Conservation (phyloP, 2,113 vertebrate genomes). For the Bos javanicus region DNA sequence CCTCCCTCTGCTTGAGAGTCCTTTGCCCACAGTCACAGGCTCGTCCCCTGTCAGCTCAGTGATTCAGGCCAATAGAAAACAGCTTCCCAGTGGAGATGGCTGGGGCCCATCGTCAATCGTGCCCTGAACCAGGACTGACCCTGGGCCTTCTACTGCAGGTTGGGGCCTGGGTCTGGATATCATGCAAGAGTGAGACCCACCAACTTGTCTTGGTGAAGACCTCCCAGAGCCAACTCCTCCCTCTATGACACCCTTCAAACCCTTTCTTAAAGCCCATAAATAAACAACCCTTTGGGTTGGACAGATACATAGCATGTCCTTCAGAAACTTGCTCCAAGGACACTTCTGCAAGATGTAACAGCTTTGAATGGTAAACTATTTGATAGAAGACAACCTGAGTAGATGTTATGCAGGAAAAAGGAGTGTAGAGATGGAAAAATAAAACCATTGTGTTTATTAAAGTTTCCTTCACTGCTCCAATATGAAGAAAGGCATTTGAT, state of each 20-base stretch:
- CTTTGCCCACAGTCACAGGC: background rate
- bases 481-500: background rate
- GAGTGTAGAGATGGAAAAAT: background rate
- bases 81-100: background rate
- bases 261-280: background rate
- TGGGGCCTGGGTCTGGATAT: background rate
- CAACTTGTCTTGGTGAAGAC: background rate
- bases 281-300: background rate
- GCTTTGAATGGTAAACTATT: background rate
- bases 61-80: background rate
- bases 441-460: background rate
- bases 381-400: background rate
- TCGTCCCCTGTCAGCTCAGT: background rate
- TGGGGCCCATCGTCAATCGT: rapidly evolving
- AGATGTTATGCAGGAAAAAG: background rate
- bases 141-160: background rate
- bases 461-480: background rate
- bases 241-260: background rate
- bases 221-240: background rate
- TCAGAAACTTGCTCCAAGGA: background rate
- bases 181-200: background rate
- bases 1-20: background rate
- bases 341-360: background rate
- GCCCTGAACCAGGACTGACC: background rate
- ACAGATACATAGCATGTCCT: background rate